Conservation (phyloP, 2,113 vertebrate species). For the Epinephelus lanceolatus region DNA sequence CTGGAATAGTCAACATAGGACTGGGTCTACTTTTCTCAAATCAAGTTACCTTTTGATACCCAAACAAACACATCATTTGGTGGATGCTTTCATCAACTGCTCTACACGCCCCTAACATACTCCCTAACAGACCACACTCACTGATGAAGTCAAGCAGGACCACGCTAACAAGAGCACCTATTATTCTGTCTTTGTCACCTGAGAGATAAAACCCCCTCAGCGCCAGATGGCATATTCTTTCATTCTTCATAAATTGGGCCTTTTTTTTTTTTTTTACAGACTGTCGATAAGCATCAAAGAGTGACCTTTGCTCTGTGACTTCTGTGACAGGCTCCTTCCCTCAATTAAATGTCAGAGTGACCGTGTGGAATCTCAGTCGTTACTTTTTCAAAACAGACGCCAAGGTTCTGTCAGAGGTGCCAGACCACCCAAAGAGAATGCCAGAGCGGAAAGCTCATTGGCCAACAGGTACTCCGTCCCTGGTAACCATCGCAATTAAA, state of each 20-base stretch:
- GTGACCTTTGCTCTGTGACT: conserved; percentile 72
- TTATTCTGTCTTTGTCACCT: conserved; percentile 36
- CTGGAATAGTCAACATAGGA: not conserved
- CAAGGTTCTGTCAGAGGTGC: conserved; percentile 56
- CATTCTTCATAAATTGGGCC: conserved; percentile 37
- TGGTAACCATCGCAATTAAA: conserved; percentile 42
- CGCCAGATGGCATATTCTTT: conserved; percentile 29
- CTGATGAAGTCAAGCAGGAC: not conserved
- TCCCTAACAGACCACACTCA: not conserved
- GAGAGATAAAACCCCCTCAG: conserved; percentile 1
- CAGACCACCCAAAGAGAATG: conserved; percentile 68
- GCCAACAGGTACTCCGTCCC: conserved; percentile 50
- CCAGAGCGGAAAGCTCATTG: conserved; percentile 36
- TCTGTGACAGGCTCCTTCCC: conserved; percentile 52
- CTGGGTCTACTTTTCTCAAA: not conserved
- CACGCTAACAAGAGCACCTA: conserved; percentile 20
- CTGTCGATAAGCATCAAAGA: conserved; percentile 64
- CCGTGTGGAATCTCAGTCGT: conserved; percentile 63
- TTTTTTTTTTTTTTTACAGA: not conserved
- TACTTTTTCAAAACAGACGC: conserved; percentile 60
- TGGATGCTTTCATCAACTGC: not conserved
- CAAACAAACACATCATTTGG: not conserved
- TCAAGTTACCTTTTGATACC: not conserved
- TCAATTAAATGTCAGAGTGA: conserved; percentile 67
- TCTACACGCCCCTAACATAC: not conserved